These are phyloP conservation scores for Zaprionus kolodkinae DNA, from an alignment of 1,140 invertebrate genomes.

Conservation along the genomic window DNA sequence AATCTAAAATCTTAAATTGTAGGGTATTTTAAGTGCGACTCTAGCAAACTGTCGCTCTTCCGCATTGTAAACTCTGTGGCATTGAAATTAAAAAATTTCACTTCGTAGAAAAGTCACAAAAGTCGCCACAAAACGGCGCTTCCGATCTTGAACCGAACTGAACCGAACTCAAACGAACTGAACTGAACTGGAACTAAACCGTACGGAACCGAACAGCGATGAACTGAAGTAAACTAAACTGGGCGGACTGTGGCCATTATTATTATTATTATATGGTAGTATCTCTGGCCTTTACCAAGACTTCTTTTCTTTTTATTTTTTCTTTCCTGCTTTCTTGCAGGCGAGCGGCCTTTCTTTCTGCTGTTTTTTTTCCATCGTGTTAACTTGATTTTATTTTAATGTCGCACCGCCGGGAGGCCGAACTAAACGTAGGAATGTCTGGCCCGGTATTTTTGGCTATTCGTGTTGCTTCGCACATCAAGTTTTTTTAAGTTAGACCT, in stretches of 20 bases:
- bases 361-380: conserved; percentile 42
- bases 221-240: conserved; percentile 28
- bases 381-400: conserved; percentile 78
- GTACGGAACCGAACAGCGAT: conserved; percentile 17
- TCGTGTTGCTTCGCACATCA: conserved; percentile 4
- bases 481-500: conserved; percentile 1
- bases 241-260: conserved; percentile 31
- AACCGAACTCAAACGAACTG: conserved; percentile 10
- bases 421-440: conserved; percentile 23
- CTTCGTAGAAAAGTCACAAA: conserved; percentile 72
- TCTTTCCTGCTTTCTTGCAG: conserved; percentile 10
- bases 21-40: conserved; percentile 1
- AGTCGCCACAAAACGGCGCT: conserved; percentile 41
- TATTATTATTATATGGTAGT: too few species aligned
- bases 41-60: conserved; percentile 34
- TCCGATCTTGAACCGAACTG: conserved; percentile 34
- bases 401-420: conserved; percentile 29
- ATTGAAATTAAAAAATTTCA: conserved; percentile 71
- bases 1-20: neutral
- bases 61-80: conserved; percentile 65
- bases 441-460: conserved; percentile 8
- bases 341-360: conserved; percentile 34
- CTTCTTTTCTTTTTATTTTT: conserved; percentile 19
- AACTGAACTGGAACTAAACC: conserved; percentile 19
- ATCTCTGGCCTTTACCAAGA: conserved; percentile 8